Percentiles rank a stretch among this genome's conserved stretches.
These are phyloP conservation scores for Drosophila diplacantha DNA, from an alignment of 2,888 invertebrate species.

Conservation along the genomic window DNA sequence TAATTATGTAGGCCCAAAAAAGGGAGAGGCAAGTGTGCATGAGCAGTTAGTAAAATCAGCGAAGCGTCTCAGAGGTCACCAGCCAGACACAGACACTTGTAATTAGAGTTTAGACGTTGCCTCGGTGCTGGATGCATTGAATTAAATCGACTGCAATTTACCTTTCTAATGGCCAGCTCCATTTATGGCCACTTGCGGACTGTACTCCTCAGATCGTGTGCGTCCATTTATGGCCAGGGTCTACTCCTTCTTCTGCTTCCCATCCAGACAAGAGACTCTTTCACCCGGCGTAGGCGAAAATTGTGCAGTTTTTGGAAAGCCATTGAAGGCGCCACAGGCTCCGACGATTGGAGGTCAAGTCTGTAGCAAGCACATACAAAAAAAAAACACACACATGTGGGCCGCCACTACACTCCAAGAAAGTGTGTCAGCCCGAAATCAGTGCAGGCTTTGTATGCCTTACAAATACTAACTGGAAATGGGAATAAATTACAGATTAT, in stretches of 20 bases:
- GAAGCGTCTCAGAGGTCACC: constrained; percentile 37
- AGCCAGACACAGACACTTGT: constrained; percentile 20
- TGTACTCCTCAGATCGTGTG: constrained; percentile 36
- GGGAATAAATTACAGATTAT: constrained; percentile 33
- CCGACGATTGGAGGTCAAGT: constrained; percentile 37
- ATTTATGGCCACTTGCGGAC: constrained; percentile 38
- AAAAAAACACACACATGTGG: constrained; percentile 27
- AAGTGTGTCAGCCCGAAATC: constrained; percentile 34
- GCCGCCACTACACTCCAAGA: constrained; percentile 35
- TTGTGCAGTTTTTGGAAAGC: constrained; percentile 63
- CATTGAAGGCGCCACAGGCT: constrained; percentile 56
- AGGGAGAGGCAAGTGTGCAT: constrained; percentile 11
- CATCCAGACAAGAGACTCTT: constrained; percentile 23
- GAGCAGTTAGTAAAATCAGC: constrained; percentile 33
- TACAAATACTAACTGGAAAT: constrained; percentile 20
- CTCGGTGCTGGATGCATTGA: constrained; percentile 29
- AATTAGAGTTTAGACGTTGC: constrained; percentile 32
- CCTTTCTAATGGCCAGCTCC: constrained; percentile 46
- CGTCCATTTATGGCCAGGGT: constrained; percentile 42
- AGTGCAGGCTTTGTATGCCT: constrained; percentile 24
- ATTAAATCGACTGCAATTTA: constrained; percentile 45
- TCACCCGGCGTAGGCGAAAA: constrained; percentile 60
- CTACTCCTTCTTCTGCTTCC: constrained; percentile 18
- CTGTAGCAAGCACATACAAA: constrained; percentile 15
- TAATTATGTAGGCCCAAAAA: constrained; percentile 10